phyloP scores from a whole-genome alignment of 2,797 vertebrate genomes.

The Pyrocephalus nanus region DNA sequence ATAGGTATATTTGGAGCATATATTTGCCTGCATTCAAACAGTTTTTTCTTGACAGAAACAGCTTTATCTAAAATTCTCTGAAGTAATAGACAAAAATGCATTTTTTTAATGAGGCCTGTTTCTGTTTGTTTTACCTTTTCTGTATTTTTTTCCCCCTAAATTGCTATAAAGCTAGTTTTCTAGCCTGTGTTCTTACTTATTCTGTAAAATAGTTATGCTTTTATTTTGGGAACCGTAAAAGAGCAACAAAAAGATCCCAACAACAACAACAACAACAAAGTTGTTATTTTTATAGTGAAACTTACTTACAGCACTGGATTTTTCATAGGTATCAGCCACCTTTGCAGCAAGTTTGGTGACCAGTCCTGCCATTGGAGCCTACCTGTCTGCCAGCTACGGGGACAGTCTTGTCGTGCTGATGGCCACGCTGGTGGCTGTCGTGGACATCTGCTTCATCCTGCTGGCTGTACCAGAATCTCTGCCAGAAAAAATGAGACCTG shows the following conservation, averaged over 20 bases:
- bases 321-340: slow-evolving; percentile 89
- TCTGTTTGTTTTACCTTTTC: not conserved
- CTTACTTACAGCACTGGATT: not conserved
- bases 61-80: too few relatives aligned
- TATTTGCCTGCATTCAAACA: not conserved
- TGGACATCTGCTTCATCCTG: slow-evolving; percentile 92
- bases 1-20: not conserved
- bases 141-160: not conserved
- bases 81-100: not conserved
- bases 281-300: not conserved
- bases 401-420: slow-evolving; percentile 89
- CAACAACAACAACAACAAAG: not conserved
- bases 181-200: not conserved
- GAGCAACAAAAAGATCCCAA: not conserved
- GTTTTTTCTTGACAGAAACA: not conserved
- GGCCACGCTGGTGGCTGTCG: slow-evolving; percentile 86
- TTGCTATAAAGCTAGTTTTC: not conserved
- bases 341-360: slow-evolving; percentile 93
- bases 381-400: slow-evolving; percentile 87
- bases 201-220: not conserved
- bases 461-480: slow-evolving; percentile 92
- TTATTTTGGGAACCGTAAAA: not conserved
- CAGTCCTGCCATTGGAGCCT: slow-evolving; percentile 93
- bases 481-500: slow-evolving; percentile 89
- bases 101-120: not conserved